Base-by-base conservation (phyloP, 2,113 vertebrate genomes). In the Caracal caracal region DNA sequence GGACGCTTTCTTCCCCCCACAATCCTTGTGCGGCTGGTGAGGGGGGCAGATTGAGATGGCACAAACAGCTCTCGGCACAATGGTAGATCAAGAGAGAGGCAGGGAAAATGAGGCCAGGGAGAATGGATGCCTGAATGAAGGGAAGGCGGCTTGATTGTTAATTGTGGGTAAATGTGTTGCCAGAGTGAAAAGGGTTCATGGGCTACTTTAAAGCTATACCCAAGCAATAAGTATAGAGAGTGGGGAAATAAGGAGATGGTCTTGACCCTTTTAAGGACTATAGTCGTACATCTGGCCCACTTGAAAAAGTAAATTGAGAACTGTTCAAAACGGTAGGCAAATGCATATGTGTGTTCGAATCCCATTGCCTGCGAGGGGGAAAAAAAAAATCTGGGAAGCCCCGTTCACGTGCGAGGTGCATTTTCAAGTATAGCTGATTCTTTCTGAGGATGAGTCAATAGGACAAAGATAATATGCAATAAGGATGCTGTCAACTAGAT, bases 11-110 rank as follows among this genome's bases (percentile, higher is more conserved):
- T 99, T 98, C 5, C 98, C 98, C 98, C 97, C 98, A 97, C 96
- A 93, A 65, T 97, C 97, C 98, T 98, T 98, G 96, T 98, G 98
- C 92, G 98, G 98, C 99, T 99, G 98, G 98, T 99, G 98, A 99
- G 98, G 98, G 98, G 99, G 97, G 98, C 99, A 99, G 99, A 99
- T 98, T 99, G 99, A 99, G 99, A 98, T 99, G 99, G 99, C 99
- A 99, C 99, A 99, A 99, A 99, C 99, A 99, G 99, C 99, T 99
- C 99, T 99, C 98, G 98, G 99, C 98, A 98, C 99, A 99, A 99
- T 99, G 98, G 98, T 93, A 96, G 99, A 99, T 99, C 98, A 98
- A 99, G 99, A 99, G 99, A 98, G 99, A 99, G 98, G 98, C 99
- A 99, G 97, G 98, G 99, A 99, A 99, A 99, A 99, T 99, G 99